These are phyloP conservation scores for Palloptera scutellata DNA, from an alignment of 2,888 invertebrate species.

Conservation along the genomic window DNA sequence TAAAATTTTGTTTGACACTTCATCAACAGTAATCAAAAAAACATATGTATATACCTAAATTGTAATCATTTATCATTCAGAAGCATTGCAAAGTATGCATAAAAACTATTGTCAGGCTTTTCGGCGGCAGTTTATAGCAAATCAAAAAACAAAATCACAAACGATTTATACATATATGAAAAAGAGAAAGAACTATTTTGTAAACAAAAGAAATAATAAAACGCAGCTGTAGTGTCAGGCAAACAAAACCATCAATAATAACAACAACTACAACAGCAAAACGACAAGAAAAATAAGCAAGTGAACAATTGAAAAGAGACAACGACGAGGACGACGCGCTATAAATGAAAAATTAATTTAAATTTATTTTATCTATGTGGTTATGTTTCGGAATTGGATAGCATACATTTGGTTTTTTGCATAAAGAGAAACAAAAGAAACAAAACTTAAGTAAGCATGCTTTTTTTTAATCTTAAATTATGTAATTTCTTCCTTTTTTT, in stretches of 20 bases:
- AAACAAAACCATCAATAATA: conserved; percentile 5
- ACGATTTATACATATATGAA: conserved; percentile 12
- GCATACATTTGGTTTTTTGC: conserved; percentile 53
- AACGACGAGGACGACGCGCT: conserved; percentile 16
- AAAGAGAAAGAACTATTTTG: conserved; percentile 7
- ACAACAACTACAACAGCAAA: conserved; percentile 12
- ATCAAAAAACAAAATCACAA: conserved; percentile 27
- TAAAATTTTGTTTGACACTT: conserved; percentile 37
- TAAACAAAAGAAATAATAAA: conserved; percentile 2
- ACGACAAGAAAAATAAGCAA: conserved; percentile 26
- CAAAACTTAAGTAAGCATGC: conserved; percentile 62
- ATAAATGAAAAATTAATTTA: conserved; percentile 50
- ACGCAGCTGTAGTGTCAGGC: background rate
- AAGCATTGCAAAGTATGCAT: conserved; percentile 14
- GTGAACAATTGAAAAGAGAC: too few species aligned
- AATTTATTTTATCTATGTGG: conserved; percentile 43
- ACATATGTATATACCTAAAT: conserved; percentile 2
- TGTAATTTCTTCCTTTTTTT: conserved; percentile 36
- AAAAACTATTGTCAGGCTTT: background rate
- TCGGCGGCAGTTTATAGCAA: background rate
- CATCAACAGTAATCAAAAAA: conserved; percentile 20
- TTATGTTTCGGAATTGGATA: conserved; percentile 45
- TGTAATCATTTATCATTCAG: background rate
- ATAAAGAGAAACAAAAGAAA: conserved; percentile 37
- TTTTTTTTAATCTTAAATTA: conserved; percentile 48